Conservation (phyloP, 2,113 vertebrate species). For the Bos javanicus region DNA sequence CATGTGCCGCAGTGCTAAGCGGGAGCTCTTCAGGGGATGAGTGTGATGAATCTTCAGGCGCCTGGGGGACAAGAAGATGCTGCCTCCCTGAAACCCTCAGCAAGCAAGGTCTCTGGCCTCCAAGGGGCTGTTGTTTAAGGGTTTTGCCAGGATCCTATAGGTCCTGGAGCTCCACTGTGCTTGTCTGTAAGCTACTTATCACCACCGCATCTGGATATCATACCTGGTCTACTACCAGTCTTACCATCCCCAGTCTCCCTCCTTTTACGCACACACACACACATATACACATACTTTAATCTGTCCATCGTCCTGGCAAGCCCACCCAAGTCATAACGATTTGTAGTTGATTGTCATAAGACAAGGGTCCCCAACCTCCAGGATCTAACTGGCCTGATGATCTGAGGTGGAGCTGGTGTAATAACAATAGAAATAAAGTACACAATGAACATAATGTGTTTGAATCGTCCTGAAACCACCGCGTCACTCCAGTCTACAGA, state of each 20-base stretch:
- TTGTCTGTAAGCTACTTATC: background rate
- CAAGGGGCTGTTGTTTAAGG: background rate
- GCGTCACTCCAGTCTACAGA: background rate
- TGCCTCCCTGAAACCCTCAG: background rate
- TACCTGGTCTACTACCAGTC: background rate
- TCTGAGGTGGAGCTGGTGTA: background rate
- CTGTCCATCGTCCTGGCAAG: background rate
- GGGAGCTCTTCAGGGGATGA: conserved; percentile 37
- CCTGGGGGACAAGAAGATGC: background rate
- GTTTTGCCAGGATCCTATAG: background rate
- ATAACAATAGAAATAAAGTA: background rate
- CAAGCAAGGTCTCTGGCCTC: background rate
- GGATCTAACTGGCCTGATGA: background rate
- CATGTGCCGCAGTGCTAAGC: conserved; percentile 30
- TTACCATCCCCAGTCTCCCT: background rate
- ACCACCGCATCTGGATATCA: background rate
- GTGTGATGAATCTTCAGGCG: conserved; percentile 23
- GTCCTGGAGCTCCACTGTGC: background rate
- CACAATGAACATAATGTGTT: background rate
- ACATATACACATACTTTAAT: background rate
- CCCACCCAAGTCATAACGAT: background rate
- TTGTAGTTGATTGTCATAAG: background rate
- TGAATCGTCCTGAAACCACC: background rate
- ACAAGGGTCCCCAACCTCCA: background rate
- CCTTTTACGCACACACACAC: too few species aligned